Percentiles rank a stretch among this genome's conserved stretches.
These are phyloP conservation scores for Hemibagrus guttatus DNA, from an alignment of 2,797 vertebrate genomes.

Conservation along the genomic window DNA sequence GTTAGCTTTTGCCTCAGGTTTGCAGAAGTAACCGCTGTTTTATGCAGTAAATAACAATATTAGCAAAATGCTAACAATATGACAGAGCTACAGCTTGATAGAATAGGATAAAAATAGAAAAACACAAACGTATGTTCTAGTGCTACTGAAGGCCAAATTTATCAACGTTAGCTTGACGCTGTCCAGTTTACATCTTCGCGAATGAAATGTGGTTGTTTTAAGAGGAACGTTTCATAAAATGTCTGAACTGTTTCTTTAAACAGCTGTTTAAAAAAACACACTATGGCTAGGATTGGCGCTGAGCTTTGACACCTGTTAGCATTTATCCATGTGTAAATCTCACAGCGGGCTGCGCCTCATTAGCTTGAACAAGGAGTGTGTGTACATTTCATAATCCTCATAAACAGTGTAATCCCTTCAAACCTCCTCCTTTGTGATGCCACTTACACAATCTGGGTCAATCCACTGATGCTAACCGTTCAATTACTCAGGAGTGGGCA, in stretches of 20 bases:
- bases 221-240: not conserved
- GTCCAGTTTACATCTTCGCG: not conserved
- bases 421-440: constrained; percentile 73
- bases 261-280: not conserved
- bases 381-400: constrained; percentile 75
- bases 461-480: constrained; percentile 53
- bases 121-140: not conserved
- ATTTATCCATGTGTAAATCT: constrained; percentile 26
- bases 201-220: not conserved
- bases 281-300: not conserved
- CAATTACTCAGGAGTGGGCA: not conserved
- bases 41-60: not conserved
- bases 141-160: not conserved
- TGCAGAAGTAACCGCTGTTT: not conserved
- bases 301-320: constrained; percentile 34
- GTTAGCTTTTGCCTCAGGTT: not conserved
- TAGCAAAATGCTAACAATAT: not conserved
- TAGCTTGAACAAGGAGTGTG: constrained; percentile 72
- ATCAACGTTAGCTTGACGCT: not conserved
- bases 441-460: constrained; percentile 76
- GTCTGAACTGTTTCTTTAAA: not conserved
- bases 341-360: constrained; percentile 68
- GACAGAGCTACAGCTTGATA: too few species aligned
- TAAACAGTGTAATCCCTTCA: constrained; percentile 79
- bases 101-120: too few species aligned